Conservation (phyloP, 2,888 invertebrate genomes). For the Eremobia ochroleuca region DNA sequence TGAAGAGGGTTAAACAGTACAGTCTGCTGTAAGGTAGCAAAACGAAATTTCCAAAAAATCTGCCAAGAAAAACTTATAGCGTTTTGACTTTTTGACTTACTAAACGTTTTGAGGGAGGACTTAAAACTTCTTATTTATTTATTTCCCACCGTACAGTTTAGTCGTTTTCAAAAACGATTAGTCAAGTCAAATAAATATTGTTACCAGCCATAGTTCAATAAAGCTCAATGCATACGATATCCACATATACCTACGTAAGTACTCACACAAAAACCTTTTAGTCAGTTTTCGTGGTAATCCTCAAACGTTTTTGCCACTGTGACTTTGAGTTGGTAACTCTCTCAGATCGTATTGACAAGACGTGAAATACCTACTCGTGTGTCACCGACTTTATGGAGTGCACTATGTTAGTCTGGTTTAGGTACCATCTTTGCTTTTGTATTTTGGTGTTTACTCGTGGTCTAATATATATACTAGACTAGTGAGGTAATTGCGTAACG, state of each 20-base stretch:
- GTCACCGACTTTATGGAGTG: background rate
- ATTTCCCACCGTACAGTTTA: no score
- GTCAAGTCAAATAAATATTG: no score
- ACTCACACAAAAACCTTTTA: background rate
- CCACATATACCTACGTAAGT: no score
- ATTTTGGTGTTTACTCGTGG: background rate
- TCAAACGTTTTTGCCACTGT: conserved; percentile 12
- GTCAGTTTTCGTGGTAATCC: conserved; percentile 19
- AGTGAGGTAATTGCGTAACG: background rate
- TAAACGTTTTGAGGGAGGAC: no score
- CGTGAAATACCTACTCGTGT: background rate
- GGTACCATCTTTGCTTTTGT: background rate
- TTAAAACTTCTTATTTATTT: no score
- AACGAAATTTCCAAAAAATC: background rate
- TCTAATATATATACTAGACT: background rate
- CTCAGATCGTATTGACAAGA: conserved; percentile 17
- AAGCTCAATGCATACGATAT: background rate
- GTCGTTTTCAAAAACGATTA: no score
- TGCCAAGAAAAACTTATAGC: no score
- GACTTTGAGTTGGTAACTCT: background rate
- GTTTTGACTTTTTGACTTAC: no score
- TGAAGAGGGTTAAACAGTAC: background rate
- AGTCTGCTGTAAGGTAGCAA: background rate
- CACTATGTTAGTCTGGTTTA: background rate
- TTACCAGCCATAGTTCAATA: background rate